These are phyloP conservation scores for Podocnemis expansa DNA, from an alignment of 2,113 vertebrate species.

Conservation along the genomic window DNA sequence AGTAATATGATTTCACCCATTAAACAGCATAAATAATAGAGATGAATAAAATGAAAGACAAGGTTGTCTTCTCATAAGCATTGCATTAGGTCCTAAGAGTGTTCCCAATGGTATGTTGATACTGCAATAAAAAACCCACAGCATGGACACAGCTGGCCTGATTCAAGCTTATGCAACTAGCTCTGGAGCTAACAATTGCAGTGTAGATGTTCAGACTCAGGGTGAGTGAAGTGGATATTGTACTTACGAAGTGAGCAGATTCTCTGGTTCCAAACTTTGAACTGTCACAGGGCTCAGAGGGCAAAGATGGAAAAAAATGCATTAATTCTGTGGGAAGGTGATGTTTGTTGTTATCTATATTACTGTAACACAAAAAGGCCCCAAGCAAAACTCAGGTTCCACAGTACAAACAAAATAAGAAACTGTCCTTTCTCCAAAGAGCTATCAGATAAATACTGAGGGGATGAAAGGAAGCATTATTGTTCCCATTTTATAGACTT, in stretches of 20 bases:
- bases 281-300: not conserved
- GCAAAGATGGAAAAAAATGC: not conserved
- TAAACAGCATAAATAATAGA: not conserved
- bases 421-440: not conserved
- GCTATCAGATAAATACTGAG: not conserved
- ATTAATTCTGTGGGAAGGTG: not conserved
- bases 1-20: too few species aligned
- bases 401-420: not conserved
- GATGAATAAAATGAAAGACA: not conserved
- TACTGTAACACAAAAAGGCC: not conserved
- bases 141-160: too few species aligned
- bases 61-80: not conserved
- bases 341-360: not conserved
- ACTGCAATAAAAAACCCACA: too few species aligned
- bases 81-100: too few species aligned
- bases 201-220: too few species aligned
- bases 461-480: not conserved
- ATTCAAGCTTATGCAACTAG: too few species aligned
- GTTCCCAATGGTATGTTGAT: not conserved
- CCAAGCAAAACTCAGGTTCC: not conserved
- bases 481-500: not conserved
- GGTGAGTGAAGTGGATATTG: too few species aligned
- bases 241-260: not conserved
- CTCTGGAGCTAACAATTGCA: too few species aligned
- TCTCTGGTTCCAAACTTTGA: not conserved